These are phyloP conservation scores for Cheilosia vernalis DNA, from an alignment of 2,888 invertebrate genomes.

Conservation along the genomic window DNA sequence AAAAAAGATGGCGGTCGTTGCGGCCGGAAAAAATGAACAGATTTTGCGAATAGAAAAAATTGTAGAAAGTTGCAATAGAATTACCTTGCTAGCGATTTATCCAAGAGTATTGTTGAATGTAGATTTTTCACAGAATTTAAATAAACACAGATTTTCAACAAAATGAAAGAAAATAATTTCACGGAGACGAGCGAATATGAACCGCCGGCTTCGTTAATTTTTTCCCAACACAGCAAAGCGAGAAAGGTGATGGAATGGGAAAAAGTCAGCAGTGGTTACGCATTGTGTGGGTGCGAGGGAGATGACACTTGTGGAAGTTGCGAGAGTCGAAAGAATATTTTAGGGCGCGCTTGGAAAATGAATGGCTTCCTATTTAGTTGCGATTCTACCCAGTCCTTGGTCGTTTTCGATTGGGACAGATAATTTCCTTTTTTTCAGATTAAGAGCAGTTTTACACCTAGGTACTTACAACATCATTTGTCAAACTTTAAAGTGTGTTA, in stretches of 20 bases:
- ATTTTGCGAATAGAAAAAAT: constrained; percentile 38
- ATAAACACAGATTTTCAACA: constrained; percentile 25
- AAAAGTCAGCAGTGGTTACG: constrained; percentile 1
- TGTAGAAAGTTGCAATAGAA: not conserved
- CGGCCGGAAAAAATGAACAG: constrained; percentile 49
- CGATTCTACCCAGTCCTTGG: too few species aligned
- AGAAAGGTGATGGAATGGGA: not conserved
- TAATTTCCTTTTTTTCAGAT: too few species aligned
- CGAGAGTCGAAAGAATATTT: too few species aligned
- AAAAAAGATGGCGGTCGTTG: constrained; percentile 69
- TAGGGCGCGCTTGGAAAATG: too few species aligned
- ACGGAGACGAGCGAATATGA: constrained; percentile 42
- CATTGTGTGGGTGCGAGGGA: too few species aligned
- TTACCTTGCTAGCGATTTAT: constrained; percentile 52
- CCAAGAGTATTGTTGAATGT: constrained; percentile 27
- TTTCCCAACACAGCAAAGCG: constrained; percentile 81
- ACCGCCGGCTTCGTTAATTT: constrained; percentile 61
- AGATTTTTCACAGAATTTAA: constrained; percentile 1
- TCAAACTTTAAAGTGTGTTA: too few species aligned
- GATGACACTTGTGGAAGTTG: too few species aligned
- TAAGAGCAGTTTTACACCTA: too few species aligned
- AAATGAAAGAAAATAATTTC: constrained; percentile 34
- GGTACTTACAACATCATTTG: too few species aligned
- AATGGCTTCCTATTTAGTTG: too few species aligned
- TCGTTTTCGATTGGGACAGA: too few species aligned